Evolutionary conservation across 2,113 vertebrate species (phyloP).

Genomic region (Vimba vimba): DNA sequence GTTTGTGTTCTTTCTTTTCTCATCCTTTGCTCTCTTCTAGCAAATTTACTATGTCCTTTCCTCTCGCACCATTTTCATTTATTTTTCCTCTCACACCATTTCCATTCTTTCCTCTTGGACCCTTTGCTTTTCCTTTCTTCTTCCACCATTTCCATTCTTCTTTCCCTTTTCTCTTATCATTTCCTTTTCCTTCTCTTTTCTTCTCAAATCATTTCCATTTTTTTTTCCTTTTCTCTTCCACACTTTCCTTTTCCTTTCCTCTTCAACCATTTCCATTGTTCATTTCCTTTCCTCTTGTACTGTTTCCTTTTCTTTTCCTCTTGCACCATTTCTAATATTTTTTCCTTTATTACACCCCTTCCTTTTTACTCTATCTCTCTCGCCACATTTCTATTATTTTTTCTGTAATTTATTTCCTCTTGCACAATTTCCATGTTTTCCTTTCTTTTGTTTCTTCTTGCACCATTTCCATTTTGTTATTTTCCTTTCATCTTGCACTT

Average conservation of each 20-base stretch:
- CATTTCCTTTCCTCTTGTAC: background rate
- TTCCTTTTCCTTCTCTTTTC: constrained; percentile 49
- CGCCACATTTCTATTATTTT: background rate
- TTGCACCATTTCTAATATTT: background rate
- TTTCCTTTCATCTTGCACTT: too few species aligned
- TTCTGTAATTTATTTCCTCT: background rate
- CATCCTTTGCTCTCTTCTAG: background rate
- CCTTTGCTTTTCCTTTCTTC: constrained; percentile 13
- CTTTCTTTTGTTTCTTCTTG: background rate
- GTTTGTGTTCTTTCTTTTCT: background rate
- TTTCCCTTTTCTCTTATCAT: constrained; percentile 48
- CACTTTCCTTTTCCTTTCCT: constrained; percentile 32
- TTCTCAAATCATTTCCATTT: too few species aligned
- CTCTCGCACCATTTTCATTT: background rate
- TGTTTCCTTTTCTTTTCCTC: constrained; percentile 29
- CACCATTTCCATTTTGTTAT: too few species aligned
- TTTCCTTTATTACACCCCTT: background rate
- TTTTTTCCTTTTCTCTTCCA: constrained; percentile 46
- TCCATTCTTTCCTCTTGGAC: background rate
- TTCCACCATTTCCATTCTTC: constrained; percentile 54
- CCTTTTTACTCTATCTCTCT: too few species aligned
- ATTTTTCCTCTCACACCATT: background rate
- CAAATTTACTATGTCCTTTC: background rate
- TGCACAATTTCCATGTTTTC: background rate
- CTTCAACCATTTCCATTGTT: background rate